phyloP scores from a whole-genome alignment of 2,888 invertebrate genomes.

The Gastrophysa polygoni region DNA sequence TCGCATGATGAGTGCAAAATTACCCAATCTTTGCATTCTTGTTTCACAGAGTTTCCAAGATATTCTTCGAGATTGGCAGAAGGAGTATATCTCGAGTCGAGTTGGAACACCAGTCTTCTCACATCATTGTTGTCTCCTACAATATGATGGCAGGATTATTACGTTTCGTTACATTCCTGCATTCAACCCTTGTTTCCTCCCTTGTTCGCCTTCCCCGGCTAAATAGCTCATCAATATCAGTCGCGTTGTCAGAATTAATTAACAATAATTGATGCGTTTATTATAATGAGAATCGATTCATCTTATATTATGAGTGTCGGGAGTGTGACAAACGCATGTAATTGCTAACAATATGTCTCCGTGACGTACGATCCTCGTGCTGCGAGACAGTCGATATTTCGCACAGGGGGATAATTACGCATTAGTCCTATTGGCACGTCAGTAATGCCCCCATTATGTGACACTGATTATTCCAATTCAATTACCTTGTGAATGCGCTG shows the following conservation, averaged over 20 bases:
- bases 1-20: too few species aligned
- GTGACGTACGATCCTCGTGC: neutral
- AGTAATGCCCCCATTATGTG: neutral
- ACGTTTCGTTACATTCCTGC: too few species aligned
- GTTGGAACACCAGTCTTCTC: too few species aligned
- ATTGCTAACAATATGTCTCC: neutral
- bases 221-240: neutral
- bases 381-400: neutral
- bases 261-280: neutral
- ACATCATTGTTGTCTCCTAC: too few species aligned
- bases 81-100: too few species aligned
- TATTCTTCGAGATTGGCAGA: too few species aligned
- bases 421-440: neutral
- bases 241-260: neutral
- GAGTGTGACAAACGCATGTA: neutral
- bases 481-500: too few species aligned
- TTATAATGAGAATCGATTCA: neutral
- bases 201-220: too few species aligned
- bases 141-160: too few species aligned
- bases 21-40: too few species aligned
- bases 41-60: too few species aligned
- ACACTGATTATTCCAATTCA: neutral
- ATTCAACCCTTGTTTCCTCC: too few species aligned
- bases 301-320: neutral
- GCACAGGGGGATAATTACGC: neutral